These are phyloP conservation scores for Rhagonycha lutea DNA, from an alignment of 2,888 invertebrate species.

Conservation along the genomic window DNA sequence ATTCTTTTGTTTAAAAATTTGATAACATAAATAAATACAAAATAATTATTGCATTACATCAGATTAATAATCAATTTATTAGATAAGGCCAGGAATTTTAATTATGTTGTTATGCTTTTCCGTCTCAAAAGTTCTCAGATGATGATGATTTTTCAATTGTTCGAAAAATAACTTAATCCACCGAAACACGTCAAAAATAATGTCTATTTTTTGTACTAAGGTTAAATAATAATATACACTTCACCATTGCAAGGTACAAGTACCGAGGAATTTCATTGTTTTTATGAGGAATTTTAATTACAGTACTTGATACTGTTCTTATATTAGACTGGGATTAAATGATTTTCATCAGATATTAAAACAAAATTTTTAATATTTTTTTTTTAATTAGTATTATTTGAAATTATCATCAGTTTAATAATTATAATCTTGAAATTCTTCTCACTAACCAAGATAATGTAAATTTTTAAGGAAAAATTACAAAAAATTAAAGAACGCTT, in stretches of 20 bases:
- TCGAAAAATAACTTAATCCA: background rate
- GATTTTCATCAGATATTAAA: background rate
- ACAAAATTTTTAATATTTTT: background rate
- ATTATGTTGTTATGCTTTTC: background rate
- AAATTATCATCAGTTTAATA: background rate
- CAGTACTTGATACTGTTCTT: background rate
- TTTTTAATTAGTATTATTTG: background rate
- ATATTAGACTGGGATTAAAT: background rate
- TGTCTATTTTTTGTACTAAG: conserved; percentile 5
- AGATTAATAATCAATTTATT: background rate
- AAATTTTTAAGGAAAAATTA: background rate
- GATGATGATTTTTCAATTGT: background rate
- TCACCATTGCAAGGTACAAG: conserved; percentile 5
- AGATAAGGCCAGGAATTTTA: background rate
- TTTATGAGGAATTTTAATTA: background rate
- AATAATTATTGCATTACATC: background rate
- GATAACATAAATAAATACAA: background rate
- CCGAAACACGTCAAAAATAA: background rate
- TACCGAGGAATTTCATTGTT: background rate
- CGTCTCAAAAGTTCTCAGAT: background rate
- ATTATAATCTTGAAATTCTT: background rate
- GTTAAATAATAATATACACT: background rate
- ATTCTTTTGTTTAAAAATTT: background rate
- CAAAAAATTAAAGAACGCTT: background rate
- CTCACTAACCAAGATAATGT: background rate